Percentiles rank a stretch among this genome's conserved stretches.
Evolutionary conservation across 2,888 invertebrate species (phyloP).

Genomic region (Cyclophora punctaria): DNA sequence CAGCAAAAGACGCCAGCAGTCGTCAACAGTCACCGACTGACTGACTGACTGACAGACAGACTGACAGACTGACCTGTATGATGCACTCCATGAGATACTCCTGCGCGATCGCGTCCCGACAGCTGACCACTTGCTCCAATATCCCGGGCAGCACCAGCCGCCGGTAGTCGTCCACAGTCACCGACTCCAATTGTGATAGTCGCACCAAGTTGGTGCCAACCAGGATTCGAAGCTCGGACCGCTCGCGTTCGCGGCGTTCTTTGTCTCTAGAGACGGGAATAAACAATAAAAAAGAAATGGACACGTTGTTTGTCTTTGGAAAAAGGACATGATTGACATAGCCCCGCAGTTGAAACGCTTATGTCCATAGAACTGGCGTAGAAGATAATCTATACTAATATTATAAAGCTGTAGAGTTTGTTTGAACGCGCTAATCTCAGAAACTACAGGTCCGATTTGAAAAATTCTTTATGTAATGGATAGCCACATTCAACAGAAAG

Average conservation of each 20-base stretch:
- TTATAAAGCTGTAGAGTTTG: too few relatives aligned
- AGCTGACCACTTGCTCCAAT: conserved; percentile 98
- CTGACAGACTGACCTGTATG: conserved; percentile 82
- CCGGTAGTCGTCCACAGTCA: conserved; percentile 93
- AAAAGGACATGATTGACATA: too few relatives aligned
- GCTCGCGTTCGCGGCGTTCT: conserved; percentile 90
- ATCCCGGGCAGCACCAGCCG: conserved; percentile 95
- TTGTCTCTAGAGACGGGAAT: conserved; percentile 77
- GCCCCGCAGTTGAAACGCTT: too few relatives aligned
- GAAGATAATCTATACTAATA: too few relatives aligned
- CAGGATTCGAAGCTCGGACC: conserved; percentile 94
- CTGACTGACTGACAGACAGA: conserved; percentile 93
- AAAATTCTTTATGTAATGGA: too few relatives aligned
- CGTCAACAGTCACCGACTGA: conserved; percentile 93
- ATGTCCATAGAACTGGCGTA: too few relatives aligned
- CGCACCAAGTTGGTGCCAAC: conserved; percentile 99
- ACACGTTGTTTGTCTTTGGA: too few relatives aligned
- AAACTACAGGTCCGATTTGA: too few relatives aligned
- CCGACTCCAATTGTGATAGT: conserved; percentile 95
- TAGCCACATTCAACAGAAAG: too few relatives aligned
- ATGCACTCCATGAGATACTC: conserved; percentile 99
- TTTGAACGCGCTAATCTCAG: too few relatives aligned
- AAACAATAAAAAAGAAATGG: too few relatives aligned
- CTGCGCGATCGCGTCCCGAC: conserved; percentile 98
- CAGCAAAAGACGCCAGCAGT: conserved; percentile 91